Conservation (phyloP, 64 coral and sea anemone genomes). For the Trachythela sp. region DNA sequence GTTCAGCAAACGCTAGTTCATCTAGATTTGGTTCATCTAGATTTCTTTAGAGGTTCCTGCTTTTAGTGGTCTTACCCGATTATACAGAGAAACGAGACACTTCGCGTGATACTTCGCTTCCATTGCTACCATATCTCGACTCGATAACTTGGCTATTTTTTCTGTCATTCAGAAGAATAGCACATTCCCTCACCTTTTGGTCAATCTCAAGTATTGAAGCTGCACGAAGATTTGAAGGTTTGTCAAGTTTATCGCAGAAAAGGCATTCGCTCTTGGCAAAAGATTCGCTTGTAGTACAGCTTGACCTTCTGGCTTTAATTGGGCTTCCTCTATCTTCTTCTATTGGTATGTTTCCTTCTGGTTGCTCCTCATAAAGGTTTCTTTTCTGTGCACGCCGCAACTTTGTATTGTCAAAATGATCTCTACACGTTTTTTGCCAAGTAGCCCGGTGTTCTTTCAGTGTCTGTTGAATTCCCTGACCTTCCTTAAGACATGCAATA, state of each 20-base stretch:
- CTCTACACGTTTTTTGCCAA: conserved; percentile 40
- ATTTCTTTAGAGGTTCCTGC: not conserved
- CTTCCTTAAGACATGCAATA: conserved; percentile 24
- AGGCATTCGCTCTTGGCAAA: conserved; percentile 11
- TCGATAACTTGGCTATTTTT: conserved; percentile 46
- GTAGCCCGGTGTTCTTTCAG: conserved; percentile 18
- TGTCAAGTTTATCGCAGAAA: conserved; percentile 45
- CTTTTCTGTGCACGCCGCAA: conserved; percentile 35
- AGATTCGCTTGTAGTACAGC: not conserved
- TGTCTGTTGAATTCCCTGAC: conserved; percentile 28
- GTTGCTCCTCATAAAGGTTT: not conserved
- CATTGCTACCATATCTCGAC: conserved; percentile 24
- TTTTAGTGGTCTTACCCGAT: conserved; percentile 31
- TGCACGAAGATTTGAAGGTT: conserved; percentile 39
- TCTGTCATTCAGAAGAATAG: conserved; percentile 48
- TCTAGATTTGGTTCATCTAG: conserved; percentile 32
- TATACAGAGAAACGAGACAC: conserved; percentile 51
- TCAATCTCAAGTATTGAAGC: conserved; percentile 48
- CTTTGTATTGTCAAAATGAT: conserved; percentile 28
- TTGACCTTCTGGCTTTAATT: not conserved
- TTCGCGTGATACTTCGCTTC: conserved; percentile 49
- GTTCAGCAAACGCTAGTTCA: conserved; percentile 56
- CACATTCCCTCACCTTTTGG: conserved; percentile 25
- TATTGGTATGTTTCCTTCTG: not conserved
- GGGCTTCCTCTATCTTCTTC: not conserved